Conservation (phyloP, 2,113 vertebrate species). For the Sander vitreus region DNA sequence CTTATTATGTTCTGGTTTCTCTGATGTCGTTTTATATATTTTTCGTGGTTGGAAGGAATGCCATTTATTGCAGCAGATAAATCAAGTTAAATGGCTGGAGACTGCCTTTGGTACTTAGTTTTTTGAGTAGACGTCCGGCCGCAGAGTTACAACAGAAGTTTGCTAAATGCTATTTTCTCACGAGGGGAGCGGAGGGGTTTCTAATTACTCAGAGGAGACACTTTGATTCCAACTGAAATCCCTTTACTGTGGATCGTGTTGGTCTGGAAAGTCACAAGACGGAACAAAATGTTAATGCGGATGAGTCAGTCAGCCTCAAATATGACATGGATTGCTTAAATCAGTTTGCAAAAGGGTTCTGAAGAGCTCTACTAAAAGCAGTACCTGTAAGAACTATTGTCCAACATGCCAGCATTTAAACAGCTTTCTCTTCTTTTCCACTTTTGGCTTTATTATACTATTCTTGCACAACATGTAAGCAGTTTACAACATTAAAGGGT, state of each 20-base stretch:
- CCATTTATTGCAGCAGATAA: constrained; percentile 28
- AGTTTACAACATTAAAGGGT: too few species aligned
- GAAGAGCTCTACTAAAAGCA: too few species aligned
- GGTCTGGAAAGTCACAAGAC: constrained; percentile 25
- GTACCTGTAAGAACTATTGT: not conserved
- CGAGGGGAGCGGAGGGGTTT: not conserved
- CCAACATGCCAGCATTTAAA: not conserved
- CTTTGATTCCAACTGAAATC: constrained; percentile 27
- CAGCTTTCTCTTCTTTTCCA: not conserved
- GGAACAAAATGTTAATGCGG: constrained; percentile 13
- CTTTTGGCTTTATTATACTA: too few species aligned
- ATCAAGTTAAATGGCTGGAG: constrained; percentile 1
- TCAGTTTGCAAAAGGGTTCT: not conserved
- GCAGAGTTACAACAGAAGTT: constrained; percentile 19
- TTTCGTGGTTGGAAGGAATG: constrained; percentile 33
- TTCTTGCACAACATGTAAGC: too few species aligned
- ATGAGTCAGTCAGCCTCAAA: constrained; percentile 13
- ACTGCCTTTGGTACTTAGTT: constrained; percentile 2
- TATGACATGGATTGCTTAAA: constrained; percentile 8
- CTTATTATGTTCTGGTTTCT: constrained; percentile 10
- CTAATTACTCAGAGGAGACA: constrained; percentile 21
- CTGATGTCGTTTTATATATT: constrained; percentile 19
- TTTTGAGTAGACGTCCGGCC: not conserved
- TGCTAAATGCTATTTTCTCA: constrained; percentile 8
- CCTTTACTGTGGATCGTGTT: constrained; percentile 32